phyloP scores from a whole-genome alignment of 2,888 invertebrate genomes.

The Diploptera punctata region DNA sequence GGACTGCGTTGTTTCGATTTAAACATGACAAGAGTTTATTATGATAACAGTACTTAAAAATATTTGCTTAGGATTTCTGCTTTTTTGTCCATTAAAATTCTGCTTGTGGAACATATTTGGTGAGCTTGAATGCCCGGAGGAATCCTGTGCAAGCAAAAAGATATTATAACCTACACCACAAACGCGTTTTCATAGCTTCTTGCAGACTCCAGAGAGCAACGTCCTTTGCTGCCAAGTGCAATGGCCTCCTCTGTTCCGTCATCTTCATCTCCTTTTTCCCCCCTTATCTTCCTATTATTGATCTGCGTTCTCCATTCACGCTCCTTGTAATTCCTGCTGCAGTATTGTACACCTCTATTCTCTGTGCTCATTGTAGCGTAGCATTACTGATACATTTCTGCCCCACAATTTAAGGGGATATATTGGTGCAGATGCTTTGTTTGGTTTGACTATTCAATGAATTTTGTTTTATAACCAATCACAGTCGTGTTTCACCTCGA shows the following conservation, averaged over 20 bases:
- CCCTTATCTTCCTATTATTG: conserved; percentile 12
- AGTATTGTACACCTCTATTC: not conserved
- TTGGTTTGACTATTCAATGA: too few species aligned
- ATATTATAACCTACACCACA: not conserved
- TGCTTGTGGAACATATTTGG: not conserved
- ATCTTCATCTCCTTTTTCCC: conserved; percentile 6
- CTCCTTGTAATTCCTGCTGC: not conserved
- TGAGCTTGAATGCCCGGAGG: too few species aligned
- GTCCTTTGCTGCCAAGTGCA: conserved; percentile 33
- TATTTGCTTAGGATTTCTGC: not conserved
- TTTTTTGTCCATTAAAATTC: not conserved
- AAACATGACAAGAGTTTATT: too few species aligned
- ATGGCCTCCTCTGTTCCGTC: conserved; percentile 24
- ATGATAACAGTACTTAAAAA: not conserved
- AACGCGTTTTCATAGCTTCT: not conserved
- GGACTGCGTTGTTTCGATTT: too few species aligned
- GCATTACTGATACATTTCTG: too few species aligned
- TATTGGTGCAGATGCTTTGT: too few species aligned
- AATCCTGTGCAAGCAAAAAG: not conserved
- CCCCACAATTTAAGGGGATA: too few species aligned
- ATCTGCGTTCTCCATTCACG: conserved; percentile 1
- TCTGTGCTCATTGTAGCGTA: not conserved
- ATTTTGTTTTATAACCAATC: too few species aligned
- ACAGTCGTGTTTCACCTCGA: too few species aligned
- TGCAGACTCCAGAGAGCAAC: conserved; percentile 31